These are phyloP conservation scores for Dromiciops gliroides DNA, from an alignment of 2,113 vertebrate genomes.

Conservation along the genomic window DNA sequence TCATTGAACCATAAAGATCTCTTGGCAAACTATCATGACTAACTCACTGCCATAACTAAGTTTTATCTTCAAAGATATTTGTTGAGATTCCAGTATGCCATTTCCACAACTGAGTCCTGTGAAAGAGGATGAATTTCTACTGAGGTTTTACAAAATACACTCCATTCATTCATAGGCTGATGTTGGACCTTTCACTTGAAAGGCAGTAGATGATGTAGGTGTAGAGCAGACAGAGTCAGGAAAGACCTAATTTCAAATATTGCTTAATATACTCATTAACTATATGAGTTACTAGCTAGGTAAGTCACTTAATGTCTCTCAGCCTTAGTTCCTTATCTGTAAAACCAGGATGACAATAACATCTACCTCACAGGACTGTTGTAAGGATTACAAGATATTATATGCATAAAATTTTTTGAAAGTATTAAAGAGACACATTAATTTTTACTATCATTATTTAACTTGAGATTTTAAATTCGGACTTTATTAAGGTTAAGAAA, in stretches of 20 bases:
- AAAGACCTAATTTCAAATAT: neutral
- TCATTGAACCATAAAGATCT: neutral
- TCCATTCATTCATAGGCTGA: neutral
- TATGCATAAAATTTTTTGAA: neutral
- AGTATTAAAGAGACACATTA: neutral
- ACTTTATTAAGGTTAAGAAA: conserved; percentile 17
- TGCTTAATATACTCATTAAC: neutral
- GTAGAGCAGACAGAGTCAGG: neutral
- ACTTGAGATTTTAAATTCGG: neutral
- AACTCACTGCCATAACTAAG: neutral
- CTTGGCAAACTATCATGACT: neutral
- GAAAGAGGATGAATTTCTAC: neutral
- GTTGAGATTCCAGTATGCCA: neutral
- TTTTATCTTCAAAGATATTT: neutral
- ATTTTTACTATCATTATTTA: neutral
- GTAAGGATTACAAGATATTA: neutral
- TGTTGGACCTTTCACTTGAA: neutral
- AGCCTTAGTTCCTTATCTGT: neutral
- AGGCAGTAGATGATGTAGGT: neutral
- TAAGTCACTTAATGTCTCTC: neutral
- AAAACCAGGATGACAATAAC: neutral
- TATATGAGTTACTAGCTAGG: neutral
- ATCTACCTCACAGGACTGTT: neutral
- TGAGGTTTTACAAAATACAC: no score
- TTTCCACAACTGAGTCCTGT: neutral